Evolutionary conservation across 2,797 vertebrate species (phyloP).

Genomic region (Anableps anableps): DNA sequence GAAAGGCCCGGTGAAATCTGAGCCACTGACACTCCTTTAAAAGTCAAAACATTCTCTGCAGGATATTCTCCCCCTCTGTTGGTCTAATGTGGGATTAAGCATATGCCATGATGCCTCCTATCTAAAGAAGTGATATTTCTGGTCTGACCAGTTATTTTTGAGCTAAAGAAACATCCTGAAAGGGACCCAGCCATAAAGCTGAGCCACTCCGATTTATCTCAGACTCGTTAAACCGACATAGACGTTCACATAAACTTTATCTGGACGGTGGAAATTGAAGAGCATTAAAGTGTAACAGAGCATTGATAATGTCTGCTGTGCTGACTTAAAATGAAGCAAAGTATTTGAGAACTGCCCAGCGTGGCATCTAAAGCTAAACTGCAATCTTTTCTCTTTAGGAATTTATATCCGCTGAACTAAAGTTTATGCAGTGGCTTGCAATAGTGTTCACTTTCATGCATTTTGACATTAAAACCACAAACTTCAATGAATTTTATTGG

Average conservation of each 20-base stretch:
- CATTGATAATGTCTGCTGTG: slow-evolving; percentile 59
- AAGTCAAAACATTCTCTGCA: slow-evolving; percentile 68
- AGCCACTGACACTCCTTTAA: slow-evolving; percentile 53
- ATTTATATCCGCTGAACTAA: slow-evolving; percentile 17
- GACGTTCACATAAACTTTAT: slow-evolving; percentile 70
- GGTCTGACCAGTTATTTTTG: slow-evolving; percentile 47
- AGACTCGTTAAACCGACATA: slow-evolving; percentile 59
- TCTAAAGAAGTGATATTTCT: slow-evolving; percentile 61
- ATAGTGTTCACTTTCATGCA: not conserved
- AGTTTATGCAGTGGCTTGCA: not conserved
- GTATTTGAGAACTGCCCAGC: slow-evolving; percentile 39
- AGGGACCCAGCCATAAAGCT: slow-evolving; percentile 56
- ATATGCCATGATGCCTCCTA: slow-evolving; percentile 42
- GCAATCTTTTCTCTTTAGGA: slow-evolving; percentile 18
- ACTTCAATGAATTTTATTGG: not conserved
- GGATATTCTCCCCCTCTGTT: slow-evolving; percentile 30
- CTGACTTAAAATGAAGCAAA: slow-evolving; percentile 41
- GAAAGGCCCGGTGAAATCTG: slow-evolving; percentile 64
- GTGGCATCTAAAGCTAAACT: slow-evolving; percentile 41
- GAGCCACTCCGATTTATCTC: slow-evolving; percentile 47
- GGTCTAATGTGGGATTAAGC: slow-evolving; percentile 42
- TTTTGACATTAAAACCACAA: not conserved
- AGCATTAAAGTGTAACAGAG: slow-evolving; percentile 66
- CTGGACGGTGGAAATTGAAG: slow-evolving; percentile 61
- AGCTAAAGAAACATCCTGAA: slow-evolving; percentile 33